Base-by-base conservation (phyloP, 2,113 vertebrate species). In the Callorhinus ursinus region DNA sequence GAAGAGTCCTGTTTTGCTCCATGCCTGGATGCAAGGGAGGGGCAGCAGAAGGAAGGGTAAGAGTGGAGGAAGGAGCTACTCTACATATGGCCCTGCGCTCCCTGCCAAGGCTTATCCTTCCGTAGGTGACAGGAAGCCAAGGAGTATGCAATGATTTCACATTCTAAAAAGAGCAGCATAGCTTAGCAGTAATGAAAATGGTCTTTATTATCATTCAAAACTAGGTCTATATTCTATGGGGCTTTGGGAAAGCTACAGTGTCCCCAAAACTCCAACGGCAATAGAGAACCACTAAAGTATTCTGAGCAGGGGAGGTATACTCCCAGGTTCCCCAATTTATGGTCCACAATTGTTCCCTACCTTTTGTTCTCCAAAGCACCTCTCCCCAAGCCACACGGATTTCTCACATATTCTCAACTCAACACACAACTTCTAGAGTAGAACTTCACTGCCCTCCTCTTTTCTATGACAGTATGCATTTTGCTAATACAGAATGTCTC, bases 171-270 rank as follows among this genome's bases (percentile, higher is more conserved):
- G 19, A 69, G 49, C 24, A 57, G 16, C 46, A 76, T 0, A 82
- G 49, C 22, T 76, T 21, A 81, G 79, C 49, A 46, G 15, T 82
- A 76, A 59, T 31, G 24, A 93, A 77, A 8, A 63, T 1, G 5
- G 21, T 85, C 39, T 93, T 95, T 59, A 71, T 42, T 16, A 31
- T 77, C 89, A 92, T 89, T 89, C 42, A 92, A 69, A 90, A 69
- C 21, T 21, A 61, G 55, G 16, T 82, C 65, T 77, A 86, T 83
- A 83, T 93, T 76, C 55, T 77, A 26, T 31, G 53, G 57, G 55
- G 16, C 51, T 95, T 97, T 76, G 53, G 74, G 36, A 85, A 71
- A 90, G 26, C 61, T 67, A 76, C 4, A 63, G 71, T 26, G 82
- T 93, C 79, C 89, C 51, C 93, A 72, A 84, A 83, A 53, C 33